Percentiles rank a stretch among this genome's conserved stretches.
Evolutionary conservation across 2,888 invertebrate genomes (phyloP).

Genomic region (Ceratothoa steindachneri): DNA sequence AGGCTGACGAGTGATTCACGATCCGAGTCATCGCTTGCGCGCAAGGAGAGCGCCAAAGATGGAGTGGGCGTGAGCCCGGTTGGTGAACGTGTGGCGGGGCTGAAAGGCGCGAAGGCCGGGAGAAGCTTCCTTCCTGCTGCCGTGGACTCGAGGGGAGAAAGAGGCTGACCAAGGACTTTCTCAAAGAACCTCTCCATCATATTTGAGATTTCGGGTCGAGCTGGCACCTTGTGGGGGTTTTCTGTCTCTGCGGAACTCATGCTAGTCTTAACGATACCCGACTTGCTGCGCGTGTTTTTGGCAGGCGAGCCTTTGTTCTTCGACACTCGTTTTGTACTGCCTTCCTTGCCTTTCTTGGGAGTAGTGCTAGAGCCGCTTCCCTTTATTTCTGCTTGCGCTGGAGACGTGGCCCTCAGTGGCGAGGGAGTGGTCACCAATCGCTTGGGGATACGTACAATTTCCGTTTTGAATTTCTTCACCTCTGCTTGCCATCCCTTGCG

Average conservation of each 20-base stretch:
- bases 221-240: constrained; percentile 25
- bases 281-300: constrained; percentile 38
- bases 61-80: constrained; percentile 46
- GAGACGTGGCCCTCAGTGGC: constrained; percentile 8
- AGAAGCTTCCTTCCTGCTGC: too few relatives aligned
- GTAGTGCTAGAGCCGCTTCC: neutral
- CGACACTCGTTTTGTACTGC: neutral
- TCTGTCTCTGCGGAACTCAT: constrained; percentile 25
- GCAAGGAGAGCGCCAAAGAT: constrained; percentile 45
- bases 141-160: neutral
- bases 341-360: constrained; percentile 17
- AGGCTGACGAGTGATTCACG: constrained; percentile 40
- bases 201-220: constrained; percentile 37
- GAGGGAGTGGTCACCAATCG: constrained; percentile 21
- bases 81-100: constrained; percentile 23
- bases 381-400: constrained; percentile 21
- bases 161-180: constrained; percentile 26
- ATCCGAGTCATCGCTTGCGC: constrained; percentile 45
- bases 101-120: constrained; percentile 27
- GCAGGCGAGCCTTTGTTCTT: constrained; percentile 19
- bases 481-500: constrained; percentile 42
- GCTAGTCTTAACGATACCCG: constrained; percentile 35
- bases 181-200: constrained; percentile 42
- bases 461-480: constrained; percentile 40
- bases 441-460: constrained; percentile 37